Percentiles rank a stretch among this genome's conserved stretches.
Evolutionary conservation across 2,113 vertebrate species (phyloP).

Genomic region (Copsychus sechellarum): DNA sequence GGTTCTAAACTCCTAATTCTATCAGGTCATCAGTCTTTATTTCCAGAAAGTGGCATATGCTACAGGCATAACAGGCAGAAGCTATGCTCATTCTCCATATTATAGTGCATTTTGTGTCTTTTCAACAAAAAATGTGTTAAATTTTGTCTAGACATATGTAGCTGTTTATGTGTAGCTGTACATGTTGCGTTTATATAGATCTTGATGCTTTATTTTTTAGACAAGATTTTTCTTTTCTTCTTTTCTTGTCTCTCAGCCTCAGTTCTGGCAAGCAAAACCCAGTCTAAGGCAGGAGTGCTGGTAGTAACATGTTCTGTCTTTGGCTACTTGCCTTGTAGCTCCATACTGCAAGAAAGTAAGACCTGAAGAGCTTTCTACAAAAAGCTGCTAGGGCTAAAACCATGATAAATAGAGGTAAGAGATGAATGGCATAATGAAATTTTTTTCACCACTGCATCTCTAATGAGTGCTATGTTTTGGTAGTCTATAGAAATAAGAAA

Average conservation of each 20-base stretch:
- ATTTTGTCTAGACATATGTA: not conserved
- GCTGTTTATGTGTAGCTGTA: not conserved
- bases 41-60: not conserved
- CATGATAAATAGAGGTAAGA: not conserved
- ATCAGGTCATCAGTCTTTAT: not conserved
- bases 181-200: not conserved
- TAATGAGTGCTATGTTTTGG: not conserved
- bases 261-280: not conserved
- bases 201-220: not conserved
- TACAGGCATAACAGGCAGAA: not conserved
- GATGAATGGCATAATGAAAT: not conserved
- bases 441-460: not conserved
- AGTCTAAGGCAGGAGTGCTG: not conserved
- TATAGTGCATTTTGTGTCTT: not conserved
- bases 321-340: not conserved
- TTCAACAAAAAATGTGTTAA: not conserved
- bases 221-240: not conserved
- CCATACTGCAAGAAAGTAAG: not conserved
- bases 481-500: not conserved
- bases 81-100: accelerated
- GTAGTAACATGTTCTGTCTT: not conserved
- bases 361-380: not conserved
- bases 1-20: not conserved
- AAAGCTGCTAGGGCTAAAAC: not conserved
- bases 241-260: not conserved